A percentile compares a stretch with the other conserved stretches of the same genome.
Conservation (phyloP, 2,113 vertebrate species). For the Cryptoleucopteryx plumbea region DNA sequence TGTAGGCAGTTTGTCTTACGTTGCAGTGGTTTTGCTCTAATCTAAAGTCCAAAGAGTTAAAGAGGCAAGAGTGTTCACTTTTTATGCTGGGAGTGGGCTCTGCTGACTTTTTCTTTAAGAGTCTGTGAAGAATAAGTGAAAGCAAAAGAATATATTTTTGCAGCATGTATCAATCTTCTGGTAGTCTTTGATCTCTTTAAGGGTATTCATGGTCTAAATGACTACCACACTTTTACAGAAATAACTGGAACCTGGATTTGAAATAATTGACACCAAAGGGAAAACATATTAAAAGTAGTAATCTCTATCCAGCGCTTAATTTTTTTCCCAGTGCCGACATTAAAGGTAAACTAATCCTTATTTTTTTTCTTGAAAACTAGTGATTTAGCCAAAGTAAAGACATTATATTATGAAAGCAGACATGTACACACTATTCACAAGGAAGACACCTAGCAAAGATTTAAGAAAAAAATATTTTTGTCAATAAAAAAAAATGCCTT, state of each 20-base stretch:
- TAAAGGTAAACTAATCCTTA: conserved; percentile 52
- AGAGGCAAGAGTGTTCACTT: not conserved
- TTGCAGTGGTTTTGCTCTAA: conserved; percentile 22
- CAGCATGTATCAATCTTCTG: conserved; percentile 61
- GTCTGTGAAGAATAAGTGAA: conserved; percentile 42
- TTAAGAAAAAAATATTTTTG: not conserved
- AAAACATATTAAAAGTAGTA: conserved; percentile 66
- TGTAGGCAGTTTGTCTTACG: not conserved
- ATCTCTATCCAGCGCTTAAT: conserved; percentile 47
- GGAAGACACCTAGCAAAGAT: not conserved
- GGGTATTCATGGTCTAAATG: conserved; percentile 67
- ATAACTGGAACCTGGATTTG: conserved; percentile 66
- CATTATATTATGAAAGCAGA: not conserved
- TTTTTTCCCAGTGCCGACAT: conserved; percentile 21
- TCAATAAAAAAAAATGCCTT: not conserved
- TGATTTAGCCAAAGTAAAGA: conserved; percentile 14
- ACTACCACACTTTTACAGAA: conserved; percentile 63
- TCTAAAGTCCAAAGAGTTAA: conserved; percentile 35
- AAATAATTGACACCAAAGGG: conserved; percentile 76
- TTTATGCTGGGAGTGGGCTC: conserved; percentile 5
- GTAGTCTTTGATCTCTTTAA: conserved; percentile 71
- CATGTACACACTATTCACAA: not conserved
- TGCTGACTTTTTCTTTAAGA: conserved; percentile 53
- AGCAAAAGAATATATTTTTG: conserved; percentile 56
- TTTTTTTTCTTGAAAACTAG: conserved; percentile 36